phyloP scores from a whole-genome alignment of 92 coral and sea anemone genomes.

The Plumapathes pennacea region DNA sequence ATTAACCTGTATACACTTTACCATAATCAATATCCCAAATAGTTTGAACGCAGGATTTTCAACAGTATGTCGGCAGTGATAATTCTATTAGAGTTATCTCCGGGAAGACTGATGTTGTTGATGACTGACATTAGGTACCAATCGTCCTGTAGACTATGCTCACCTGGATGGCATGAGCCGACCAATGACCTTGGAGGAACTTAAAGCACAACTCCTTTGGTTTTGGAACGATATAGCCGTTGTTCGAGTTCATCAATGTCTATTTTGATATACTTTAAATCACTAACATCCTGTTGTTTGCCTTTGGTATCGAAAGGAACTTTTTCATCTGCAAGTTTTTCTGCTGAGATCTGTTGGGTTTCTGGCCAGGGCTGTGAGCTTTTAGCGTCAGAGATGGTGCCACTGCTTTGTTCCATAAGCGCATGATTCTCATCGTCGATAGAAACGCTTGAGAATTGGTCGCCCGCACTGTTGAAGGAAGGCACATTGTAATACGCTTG shows the following conservation, averaged over 20 bases:
- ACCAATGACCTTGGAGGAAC: no score
- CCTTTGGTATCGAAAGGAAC: not conserved
- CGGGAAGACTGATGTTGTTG: no score
- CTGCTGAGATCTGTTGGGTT: no score
- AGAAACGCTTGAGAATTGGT: conserved; percentile 25
- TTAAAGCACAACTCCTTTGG: conserved; percentile 4
- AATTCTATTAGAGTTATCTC: no score
- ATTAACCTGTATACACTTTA: no score
- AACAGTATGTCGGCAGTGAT: no score
- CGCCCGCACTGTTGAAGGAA: conserved; percentile 64
- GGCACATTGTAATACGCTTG: conserved; percentile 74
- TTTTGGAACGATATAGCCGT: conserved; percentile 11
- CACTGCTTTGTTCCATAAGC: not conserved
- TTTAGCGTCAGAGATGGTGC: not conserved
- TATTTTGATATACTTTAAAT: conserved; percentile 5
- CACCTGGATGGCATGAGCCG: no score
- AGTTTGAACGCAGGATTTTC: no score
- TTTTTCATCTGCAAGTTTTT: not conserved
- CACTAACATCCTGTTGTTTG: not conserved
- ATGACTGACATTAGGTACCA: no score
- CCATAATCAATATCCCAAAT: no score
- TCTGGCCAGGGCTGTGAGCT: no score
- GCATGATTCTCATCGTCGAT: conserved; percentile 33
- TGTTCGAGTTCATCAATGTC: conserved; percentile 19
- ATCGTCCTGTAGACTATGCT: no score